Percentiles rank a stretch among this genome's conserved stretches.
These are phyloP conservation scores for Palaemon carinicauda DNA, from an alignment of 1,140 invertebrate species.

Conservation along the genomic window DNA sequence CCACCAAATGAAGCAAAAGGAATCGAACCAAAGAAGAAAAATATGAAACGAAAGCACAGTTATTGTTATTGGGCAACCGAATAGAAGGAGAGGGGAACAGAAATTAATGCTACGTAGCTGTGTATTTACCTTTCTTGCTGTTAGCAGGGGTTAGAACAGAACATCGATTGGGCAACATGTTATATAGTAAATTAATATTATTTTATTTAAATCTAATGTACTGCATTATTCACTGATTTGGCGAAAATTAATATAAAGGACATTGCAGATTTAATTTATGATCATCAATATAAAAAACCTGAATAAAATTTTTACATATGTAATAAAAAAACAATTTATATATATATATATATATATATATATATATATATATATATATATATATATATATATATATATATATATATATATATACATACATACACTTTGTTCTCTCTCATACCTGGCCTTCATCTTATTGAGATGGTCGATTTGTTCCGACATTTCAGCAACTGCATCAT, in stretches of 20 bases:
- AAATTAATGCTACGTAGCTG: neutral
- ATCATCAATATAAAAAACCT: neutral
- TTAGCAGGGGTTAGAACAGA: neutral
- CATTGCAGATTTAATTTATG: neutral
- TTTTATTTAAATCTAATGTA: neutral
- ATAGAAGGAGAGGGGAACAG: neutral
- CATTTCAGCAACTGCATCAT: conserved; percentile 46
- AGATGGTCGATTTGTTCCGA: conserved; percentile 48
- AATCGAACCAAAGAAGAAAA: neutral
- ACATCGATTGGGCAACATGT: neutral
- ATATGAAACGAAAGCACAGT: neutral
- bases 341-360: neutral
- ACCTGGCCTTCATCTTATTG: conserved; percentile 52
- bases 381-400: neutral
- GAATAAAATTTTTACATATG: neutral
- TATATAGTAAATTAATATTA: neutral
- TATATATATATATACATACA: neutral
- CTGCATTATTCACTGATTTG: neutral
- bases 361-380: neutral
- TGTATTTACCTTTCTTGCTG: neutral
- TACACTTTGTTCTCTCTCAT: neutral
- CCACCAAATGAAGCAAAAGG: conserved; percentile 12
- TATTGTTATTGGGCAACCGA: neutral
- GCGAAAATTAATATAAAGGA: neutral
- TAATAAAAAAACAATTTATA: neutral